Evolutionary conservation across 2,797 vertebrate species (phyloP), one percentile per base, ranked within the genome.

Genomic region (Coregonus suidteri): DNA sequence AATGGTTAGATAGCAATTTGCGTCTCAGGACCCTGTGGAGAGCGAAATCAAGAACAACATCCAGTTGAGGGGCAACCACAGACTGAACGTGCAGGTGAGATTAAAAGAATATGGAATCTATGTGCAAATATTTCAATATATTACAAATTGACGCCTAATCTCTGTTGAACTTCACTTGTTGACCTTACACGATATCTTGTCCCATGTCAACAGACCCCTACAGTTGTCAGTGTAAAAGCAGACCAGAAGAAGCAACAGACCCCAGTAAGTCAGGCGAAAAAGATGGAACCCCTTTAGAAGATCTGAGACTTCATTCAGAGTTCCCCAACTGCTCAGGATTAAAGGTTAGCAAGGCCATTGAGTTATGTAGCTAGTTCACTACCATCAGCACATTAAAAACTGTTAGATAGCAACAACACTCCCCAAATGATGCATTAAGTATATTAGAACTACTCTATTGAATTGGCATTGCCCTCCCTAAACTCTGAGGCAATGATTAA

Each of bases 11-110:
- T 47, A 47, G 41, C 9, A 47, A 47, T 79, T 4, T 79, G 14
- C 85, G 64, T 75, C 72, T 73, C 79, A 93, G 93, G 87, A 70
- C 3, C 78, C 88, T 15, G 74, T 86, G 47, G 83, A 82, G 68
- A 92, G 85, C 16, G 92, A 93, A 62, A 93, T 91, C 78, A 90
- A 87, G 79, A 92, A 87, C 68, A 93, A 92, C 83, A 51, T 41
- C 41, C 65, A 76, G 73, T 6, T 77, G 77, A 86, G 53, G 79
- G 85, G 73, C 74, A 73, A 77, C 51, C 15, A 77, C 81, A 87
- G 81, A 80, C 71, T 35, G 20, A 78, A 73, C 66, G 66, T 84
- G 13, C 85, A 83, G 85, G 90, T 91, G 9, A 47, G 41, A 47
- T 13, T 9, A 47, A 47, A 13, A 47, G 0, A 47, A 47, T 47